Base-by-base conservation (phyloP, 2,888 invertebrate genomes). In the Pammene aurita region DNA sequence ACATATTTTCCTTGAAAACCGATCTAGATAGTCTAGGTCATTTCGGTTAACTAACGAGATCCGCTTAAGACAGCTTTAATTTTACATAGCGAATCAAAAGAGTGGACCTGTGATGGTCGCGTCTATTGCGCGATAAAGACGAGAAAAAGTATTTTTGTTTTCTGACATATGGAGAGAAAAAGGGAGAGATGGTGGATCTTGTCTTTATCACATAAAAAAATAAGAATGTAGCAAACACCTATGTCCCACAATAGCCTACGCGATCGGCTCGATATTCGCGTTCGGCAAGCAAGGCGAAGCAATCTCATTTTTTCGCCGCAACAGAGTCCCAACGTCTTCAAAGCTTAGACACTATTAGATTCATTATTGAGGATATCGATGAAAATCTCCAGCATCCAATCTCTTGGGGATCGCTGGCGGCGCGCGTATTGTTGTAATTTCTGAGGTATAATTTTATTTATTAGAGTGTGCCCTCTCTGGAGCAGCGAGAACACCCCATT, bases 391-490 rank as follows among this genome's bases (percentile, higher is more conserved):
- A 85, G 80, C 84, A 89, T 90, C 92, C 92, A 92, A 92, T 92
- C 90, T 89, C 89, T 83, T 83, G 85, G 83, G 81, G 87, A 87
- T 86, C 83, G 84, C 83, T 86, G 82, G 82, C 80, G 81, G 82
- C 81, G 83, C 84, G 86, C 89, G 90, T 89, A 88, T 92, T 91
- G 90, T 92, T 91, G 92, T 92, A 92, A 92, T 92, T 92, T 92
- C 90, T 88, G 87, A 84, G 88, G 89, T 87, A 92, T 92, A 92
- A 92, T 92, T 92, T 92, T 92, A 92, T 92, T 92, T 92, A 92
- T 92, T 92, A 92, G 90, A 90, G 88, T 87, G 82, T 86, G 84
- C 87, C 88, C 87, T 86, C 87, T 83, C 83, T 82, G 82, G 78
- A 81, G 84, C 84, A 82, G 78, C 85, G 85, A 85, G 90, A 89